Percentiles rank a stretch among this genome's conserved stretches.
Evolutionary conservation across 2,797 vertebrate genomes (phyloP).

Genomic region (Buphagus erythrorhynchus): DNA sequence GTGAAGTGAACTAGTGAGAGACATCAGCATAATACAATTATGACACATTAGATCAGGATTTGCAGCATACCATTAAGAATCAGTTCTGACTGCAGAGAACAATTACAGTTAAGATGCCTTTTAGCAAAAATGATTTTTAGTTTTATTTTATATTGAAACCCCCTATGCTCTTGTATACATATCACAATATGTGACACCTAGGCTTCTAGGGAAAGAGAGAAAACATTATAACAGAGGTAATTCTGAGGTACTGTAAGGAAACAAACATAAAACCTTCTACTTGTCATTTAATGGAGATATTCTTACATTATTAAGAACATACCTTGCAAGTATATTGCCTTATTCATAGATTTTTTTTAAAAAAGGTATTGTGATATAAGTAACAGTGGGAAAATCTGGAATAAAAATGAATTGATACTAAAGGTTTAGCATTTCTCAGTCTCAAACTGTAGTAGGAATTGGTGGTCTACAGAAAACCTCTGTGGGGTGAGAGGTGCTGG

Average conservation of each 20-base stretch:
- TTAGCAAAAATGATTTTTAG: constrained; percentile 7
- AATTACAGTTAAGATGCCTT: constrained; percentile 8
- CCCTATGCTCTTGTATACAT: background rate
- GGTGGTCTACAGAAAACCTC: background rate
- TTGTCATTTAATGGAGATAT: background rate
- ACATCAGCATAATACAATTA: constrained; percentile 73
- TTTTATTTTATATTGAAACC: background rate
- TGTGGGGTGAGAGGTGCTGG: background rate
- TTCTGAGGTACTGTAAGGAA: background rate
- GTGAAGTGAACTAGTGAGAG: constrained; percentile 56
- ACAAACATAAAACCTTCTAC: background rate
- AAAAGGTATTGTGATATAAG: background rate
- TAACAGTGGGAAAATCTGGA: background rate
- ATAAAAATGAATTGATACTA: background rate
- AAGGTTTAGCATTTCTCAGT: background rate
- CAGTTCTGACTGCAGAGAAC: constrained; percentile 63
- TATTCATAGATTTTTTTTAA: background rate
- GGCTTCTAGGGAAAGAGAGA: background rate
- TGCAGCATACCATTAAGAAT: constrained; percentile 69
- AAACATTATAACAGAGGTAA: background rate
- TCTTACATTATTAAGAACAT: background rate
- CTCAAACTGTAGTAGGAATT: background rate
- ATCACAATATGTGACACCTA: background rate
- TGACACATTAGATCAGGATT: constrained; percentile 75
- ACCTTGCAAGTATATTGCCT: background rate